A percentile compares a stretch with the other conserved stretches of the same genome.
These are phyloP conservation scores for Schlechtendalia chinensis DNA, from an alignment of 1,140 invertebrate species.

Conservation along the genomic window DNA sequence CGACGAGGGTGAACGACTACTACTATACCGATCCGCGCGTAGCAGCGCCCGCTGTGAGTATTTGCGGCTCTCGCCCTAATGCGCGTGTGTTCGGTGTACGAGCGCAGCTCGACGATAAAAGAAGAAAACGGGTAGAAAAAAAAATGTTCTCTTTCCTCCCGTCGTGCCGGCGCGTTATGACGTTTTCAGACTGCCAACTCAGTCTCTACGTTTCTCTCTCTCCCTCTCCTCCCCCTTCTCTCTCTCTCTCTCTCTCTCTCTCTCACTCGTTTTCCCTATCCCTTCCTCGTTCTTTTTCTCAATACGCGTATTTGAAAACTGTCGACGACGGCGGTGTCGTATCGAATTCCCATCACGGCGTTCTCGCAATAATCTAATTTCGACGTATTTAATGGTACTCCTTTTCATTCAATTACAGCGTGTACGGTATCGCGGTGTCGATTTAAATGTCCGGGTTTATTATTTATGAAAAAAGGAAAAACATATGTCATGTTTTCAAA, in stretches of 20 bases:
- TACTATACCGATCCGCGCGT: not conserved
- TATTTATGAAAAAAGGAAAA: too few relatives aligned
- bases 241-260: not conserved
- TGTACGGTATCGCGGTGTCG: not conserved
- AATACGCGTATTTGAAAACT: not conserved
- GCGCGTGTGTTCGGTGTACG: not conserved
- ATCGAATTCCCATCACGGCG: conserved; percentile 28
- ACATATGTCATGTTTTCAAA: too few relatives aligned
- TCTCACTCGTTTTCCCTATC: not conserved
- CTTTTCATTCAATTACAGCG: conserved; percentile 12
- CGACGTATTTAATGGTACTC: not conserved
- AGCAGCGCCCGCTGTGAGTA: not conserved
- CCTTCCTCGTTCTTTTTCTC: not conserved
- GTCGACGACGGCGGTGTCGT: not conserved
- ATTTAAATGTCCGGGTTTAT: not conserved
- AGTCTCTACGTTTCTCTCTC: too few relatives aligned
- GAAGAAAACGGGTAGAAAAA: not conserved
- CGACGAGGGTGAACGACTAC: conserved; percentile 10
- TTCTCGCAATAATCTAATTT: conserved; percentile 23
- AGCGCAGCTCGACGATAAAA: not conserved
- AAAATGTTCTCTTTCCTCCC: not conserved
- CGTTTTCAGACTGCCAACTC: not conserved
- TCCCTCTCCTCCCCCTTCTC: not conserved
- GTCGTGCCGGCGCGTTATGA: not conserved
- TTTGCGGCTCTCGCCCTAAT: not conserved